Conservation (phyloP, 2,888 invertebrate genomes). For the Melipona bicolor region DNA sequence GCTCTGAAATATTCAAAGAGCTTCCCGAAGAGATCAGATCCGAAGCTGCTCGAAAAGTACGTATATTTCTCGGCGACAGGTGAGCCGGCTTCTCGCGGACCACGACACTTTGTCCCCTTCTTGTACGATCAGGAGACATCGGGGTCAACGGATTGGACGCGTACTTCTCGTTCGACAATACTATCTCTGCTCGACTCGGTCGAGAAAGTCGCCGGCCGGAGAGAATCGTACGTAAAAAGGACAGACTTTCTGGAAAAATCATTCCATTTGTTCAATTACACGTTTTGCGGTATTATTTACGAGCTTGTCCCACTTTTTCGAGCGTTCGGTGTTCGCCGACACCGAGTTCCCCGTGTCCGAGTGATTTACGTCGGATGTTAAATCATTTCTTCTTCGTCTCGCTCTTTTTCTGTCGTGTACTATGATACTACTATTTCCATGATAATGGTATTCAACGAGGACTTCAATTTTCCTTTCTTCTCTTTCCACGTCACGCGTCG, state of each 20-base stretch:
- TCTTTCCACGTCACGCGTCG: too few species aligned
- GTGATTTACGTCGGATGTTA: background rate
- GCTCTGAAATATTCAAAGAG: background rate
- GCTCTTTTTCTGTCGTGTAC: background rate
- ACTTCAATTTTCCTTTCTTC: background rate
- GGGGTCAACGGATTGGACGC: constrained; percentile 38
- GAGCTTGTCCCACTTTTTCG: constrained; percentile 16
- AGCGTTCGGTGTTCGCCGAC: background rate
- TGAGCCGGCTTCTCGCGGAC: background rate
- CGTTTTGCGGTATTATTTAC: constrained; percentile 9
- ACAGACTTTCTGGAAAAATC: constrained; percentile 15
- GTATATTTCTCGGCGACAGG: background rate
- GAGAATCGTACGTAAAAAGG: constrained; percentile 4
- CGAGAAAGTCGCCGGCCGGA: constrained; percentile 11
- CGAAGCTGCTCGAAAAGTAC: background rate
- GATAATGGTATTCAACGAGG: background rate
- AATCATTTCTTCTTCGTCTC: background rate
- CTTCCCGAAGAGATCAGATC: background rate
- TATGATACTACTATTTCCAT: background rate
- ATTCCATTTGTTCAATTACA: constrained; percentile 17
- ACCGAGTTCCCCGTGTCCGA: background rate
- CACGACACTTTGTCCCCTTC: constrained; percentile 1
- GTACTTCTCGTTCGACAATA: constrained; percentile 5
- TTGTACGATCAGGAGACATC: constrained; percentile 24
- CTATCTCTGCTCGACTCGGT: background rate